Base-by-base conservation (phyloP, 2,888 invertebrate species). In the Rhimphoctona megacephalus region DNA sequence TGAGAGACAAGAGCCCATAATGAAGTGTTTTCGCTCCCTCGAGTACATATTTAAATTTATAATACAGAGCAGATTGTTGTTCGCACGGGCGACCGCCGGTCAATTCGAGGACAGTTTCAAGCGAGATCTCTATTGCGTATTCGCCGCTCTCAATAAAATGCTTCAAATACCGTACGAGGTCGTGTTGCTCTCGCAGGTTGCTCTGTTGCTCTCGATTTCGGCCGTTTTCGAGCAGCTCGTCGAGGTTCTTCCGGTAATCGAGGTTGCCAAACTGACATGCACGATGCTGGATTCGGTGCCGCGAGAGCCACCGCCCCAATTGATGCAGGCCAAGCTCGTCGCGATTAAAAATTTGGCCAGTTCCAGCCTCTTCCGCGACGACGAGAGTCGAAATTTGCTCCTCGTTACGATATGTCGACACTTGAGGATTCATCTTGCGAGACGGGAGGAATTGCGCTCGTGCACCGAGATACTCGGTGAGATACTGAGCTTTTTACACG, bases 11-110 rank as follows among this genome's bases (percentile, higher is more conserved):
- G 98, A 98, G 91, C 97, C 98, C 0, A 98, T 98, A 85, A 97
- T 98, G 93, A 98, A 98, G 92, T 98, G 98, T 92, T 98, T 98
- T 85, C 97, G 97, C 81, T 98, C 98, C 0, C 95, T 99, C 67
- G 98, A 98, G 92, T 98, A 98, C 87, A 98, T 99, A 89, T 98
- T 99, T 94, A 97, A 98, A 88, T 96, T 99, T 90, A 97, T 99
- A 2, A 98, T 99, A 54, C 97, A 98, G 90, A 99, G 98, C 64
- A 95, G 98, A 8, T 94, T 97, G 57, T 93, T 98, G 57, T 98
- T 98, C 95, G 96, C 98, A 0, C 95, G 98, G 25, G 98, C 98
- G 0, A 98, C 98, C 0, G 98, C 97, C 11, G 98, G 98, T 0
- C 97, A 98, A 94, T 98, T 97, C 92, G 98, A 98, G 92, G 98